These are phyloP conservation scores for Mongoloraphidia duomilia DNA, from an alignment of 2,888 invertebrate genomes.

Conservation along the genomic window DNA sequence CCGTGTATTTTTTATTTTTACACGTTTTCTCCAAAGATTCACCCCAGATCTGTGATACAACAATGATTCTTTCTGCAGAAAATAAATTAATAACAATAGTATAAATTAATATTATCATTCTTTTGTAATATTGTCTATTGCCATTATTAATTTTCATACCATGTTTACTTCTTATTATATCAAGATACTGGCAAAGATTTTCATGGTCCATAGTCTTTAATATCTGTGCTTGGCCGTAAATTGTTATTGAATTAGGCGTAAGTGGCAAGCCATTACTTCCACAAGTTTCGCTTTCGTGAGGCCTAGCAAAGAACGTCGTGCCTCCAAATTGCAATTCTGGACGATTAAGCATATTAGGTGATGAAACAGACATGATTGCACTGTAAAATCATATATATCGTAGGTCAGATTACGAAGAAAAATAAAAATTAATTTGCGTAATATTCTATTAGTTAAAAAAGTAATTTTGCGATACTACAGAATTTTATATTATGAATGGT, in stretches of 20 bases:
- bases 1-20: conserved; percentile 31
- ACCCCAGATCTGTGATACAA: conserved; percentile 68
- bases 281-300: conserved; percentile 80
- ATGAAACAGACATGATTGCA: too few relatives aligned
- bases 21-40: conserved; percentile 38
- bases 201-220: conserved; percentile 66
- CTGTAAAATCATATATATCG: too few relatives aligned
- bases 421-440: too few relatives aligned
- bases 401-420: too few relatives aligned
- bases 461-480: too few relatives aligned
- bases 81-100: too few relatives aligned
- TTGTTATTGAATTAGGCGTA: conserved; percentile 91
- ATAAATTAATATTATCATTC: too few relatives aligned
- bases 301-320: conserved; percentile 79
- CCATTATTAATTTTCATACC: conserved; percentile 38
- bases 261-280: conserved; percentile 92
- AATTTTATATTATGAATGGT: too few relatives aligned
- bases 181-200: conserved; percentile 78
- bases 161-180: conserved; percentile 86
- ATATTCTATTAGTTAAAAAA: too few relatives aligned
- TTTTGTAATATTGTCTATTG: not conserved
- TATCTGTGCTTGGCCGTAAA: conserved; percentile 75
- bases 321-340: conserved; percentile 57
- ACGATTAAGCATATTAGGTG: conserved; percentile 27
- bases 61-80: conserved; percentile 56